A percentile compares a stretch with the other conserved stretches of the same genome.
Evolutionary conservation across 92 coral and sea anemone species (phyloP).

Genomic region (Pocillopora grandis): DNA sequence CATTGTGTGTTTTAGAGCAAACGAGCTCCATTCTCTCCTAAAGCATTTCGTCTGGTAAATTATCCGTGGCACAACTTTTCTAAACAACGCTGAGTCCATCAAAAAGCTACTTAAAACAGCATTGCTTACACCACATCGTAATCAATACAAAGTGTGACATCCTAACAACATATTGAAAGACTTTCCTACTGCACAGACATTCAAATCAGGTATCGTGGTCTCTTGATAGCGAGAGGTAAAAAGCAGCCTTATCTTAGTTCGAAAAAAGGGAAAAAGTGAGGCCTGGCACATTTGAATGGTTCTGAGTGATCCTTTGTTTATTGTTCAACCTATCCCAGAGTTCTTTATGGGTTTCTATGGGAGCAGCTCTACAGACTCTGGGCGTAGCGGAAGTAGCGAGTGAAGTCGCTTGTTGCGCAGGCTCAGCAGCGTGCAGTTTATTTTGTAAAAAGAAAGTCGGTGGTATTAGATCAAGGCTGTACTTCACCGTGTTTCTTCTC

Average conservation of each 20-base stretch:
- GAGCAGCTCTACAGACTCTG: conserved; percentile 99
- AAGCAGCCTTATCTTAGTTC: neutral
- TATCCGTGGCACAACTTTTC: neutral
- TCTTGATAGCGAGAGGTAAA: neutral
- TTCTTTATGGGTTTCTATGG: conserved; percentile 99
- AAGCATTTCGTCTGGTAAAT: neutral
- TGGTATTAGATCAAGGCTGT: conserved; percentile 79
- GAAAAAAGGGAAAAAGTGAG: no score
- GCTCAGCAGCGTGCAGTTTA: conserved; percentile 91
- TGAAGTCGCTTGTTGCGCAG: conserved; percentile 98
- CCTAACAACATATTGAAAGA: no score
- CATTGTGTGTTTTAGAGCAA: neutral
- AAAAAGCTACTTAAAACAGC: neutral
- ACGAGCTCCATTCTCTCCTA: neutral
- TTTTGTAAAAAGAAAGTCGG: conserved; percentile 78
- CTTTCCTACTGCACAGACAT: neutral
- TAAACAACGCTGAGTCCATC: neutral
- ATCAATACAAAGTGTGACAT: neutral
- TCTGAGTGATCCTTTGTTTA: conserved; percentile 17
- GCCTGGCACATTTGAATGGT: conserved; percentile 41
- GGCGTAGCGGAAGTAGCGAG: conserved; percentile 99
- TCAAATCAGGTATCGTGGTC: neutral
- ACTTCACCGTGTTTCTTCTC: conserved; percentile 74
- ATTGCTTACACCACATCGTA: neutral
- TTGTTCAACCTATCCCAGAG: conserved; percentile 48